These are phyloP conservation scores for Drosophila pandora DNA, from an alignment of 1,140 invertebrate species.

Conservation along the genomic window DNA sequence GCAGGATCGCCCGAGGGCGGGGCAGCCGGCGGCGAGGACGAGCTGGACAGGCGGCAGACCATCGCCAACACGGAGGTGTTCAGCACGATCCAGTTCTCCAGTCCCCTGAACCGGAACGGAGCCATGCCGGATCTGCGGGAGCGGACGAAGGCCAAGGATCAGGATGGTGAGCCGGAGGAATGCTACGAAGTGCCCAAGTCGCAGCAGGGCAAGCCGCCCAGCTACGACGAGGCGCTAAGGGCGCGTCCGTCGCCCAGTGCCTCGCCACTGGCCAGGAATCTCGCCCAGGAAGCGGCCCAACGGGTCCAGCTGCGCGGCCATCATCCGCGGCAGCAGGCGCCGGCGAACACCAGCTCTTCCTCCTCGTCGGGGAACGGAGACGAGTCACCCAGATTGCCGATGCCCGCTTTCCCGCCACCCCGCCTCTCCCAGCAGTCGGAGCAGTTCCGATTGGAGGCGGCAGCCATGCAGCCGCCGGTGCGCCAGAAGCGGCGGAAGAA, in stretches of 20 bases:
- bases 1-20: background rate
- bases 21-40: background rate
- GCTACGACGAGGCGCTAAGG: constrained; percentile 62
- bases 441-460: constrained; percentile 36
- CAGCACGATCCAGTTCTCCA: constrained; percentile 72
- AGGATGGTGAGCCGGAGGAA: constrained; percentile 17
- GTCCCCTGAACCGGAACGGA: constrained; percentile 68
- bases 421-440: constrained; percentile 58
- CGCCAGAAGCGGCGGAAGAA: constrained; percentile 68
- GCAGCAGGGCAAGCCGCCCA: constrained; percentile 50
- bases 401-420: constrained; percentile 75
- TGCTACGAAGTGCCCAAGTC: constrained; percentile 73
- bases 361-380: constrained; percentile 31
- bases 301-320: constrained; percentile 52
- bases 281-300: constrained; percentile 61
- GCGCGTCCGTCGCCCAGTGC: constrained; percentile 34
- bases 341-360: constrained; percentile 8
- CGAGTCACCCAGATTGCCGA: constrained; percentile 52
- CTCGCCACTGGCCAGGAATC: constrained; percentile 42
- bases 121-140: constrained; percentile 55
- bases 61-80: constrained; percentile 80
- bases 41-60: constrained; percentile 69
- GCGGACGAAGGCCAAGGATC: background rate
- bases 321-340: background rate
- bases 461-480: constrained; percentile 44